phyloP scores from a whole-genome alignment of 2,797 vertebrate species.

The Peromyscus eremicus region DNA sequence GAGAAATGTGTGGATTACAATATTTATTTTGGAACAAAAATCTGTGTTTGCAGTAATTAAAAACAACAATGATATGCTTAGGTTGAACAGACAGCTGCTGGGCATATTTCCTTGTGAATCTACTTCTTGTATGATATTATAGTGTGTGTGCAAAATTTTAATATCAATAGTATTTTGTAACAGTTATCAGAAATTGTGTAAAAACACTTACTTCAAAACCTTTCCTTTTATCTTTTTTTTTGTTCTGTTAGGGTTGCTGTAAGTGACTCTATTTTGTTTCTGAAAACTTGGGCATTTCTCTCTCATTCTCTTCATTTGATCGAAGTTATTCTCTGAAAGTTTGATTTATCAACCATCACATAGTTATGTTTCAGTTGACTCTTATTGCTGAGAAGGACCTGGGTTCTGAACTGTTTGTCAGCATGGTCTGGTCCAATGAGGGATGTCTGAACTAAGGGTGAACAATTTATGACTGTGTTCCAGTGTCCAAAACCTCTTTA shows the following conservation, averaged over 20 bases:
- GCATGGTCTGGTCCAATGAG: not conserved
- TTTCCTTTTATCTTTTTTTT: not conserved
- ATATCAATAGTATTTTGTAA: not conserved
- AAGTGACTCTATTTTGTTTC: not conserved
- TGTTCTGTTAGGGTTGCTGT: not conserved
- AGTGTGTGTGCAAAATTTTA: not conserved
- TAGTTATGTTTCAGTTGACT: not conserved
- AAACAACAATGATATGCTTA: not conserved
- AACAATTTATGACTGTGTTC: not conserved
- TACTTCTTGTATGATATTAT: not conserved
- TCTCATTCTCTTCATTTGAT: not conserved
- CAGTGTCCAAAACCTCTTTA: not conserved
- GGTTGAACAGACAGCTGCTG: not conserved
- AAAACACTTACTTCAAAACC: not conserved
- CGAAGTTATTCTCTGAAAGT: not conserved
- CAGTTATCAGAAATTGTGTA: not conserved
- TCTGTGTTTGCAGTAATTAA: not conserved
- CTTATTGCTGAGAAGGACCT: not conserved
- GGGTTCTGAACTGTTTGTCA: not conserved
- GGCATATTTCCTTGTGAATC: not conserved
- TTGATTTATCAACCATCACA: not conserved
- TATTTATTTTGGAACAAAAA: not conserved
- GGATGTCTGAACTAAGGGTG: not conserved
- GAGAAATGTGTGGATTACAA: not conserved
- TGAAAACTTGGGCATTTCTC: not conserved